These are phyloP conservation scores for Smithornis capensis DNA, from an alignment of 2,113 vertebrate species.

Conservation along the genomic window DNA sequence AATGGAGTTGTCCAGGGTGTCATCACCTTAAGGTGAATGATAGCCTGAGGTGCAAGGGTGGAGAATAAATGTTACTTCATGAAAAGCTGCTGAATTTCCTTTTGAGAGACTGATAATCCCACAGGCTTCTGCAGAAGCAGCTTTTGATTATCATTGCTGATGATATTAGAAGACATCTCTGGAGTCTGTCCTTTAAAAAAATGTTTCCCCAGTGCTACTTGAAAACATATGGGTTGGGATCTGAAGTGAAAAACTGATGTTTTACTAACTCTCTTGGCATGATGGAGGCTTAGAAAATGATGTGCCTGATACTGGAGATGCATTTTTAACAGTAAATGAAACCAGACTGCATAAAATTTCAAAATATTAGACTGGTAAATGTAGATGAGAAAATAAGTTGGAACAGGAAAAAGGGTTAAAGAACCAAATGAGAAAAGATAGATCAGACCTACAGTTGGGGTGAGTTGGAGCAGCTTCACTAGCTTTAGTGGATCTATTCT, in stretches of 20 bases:
- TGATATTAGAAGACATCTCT: constrained; percentile 63
- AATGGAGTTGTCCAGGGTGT: not conserved
- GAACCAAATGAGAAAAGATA: not conserved
- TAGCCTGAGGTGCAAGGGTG: constrained; percentile 3
- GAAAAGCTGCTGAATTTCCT: constrained; percentile 48
- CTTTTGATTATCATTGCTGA: constrained; percentile 66
- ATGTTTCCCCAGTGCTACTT: constrained; percentile 56
- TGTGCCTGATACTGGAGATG: not conserved
- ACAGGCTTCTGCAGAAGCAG: constrained; percentile 40
- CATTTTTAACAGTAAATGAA: constrained; percentile 56
- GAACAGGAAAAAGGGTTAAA: not conserved
- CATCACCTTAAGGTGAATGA: not conserved
- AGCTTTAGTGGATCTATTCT: not conserved
- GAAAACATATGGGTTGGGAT: constrained; percentile 67
- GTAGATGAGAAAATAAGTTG: not conserved
- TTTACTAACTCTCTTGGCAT: constrained; percentile 50
- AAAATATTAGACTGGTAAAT: constrained; percentile 15
- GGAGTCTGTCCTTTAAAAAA: constrained; percentile 65
- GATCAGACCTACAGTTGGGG: not conserved
- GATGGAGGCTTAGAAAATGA: constrained; percentile 39
- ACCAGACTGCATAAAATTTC: constrained; percentile 24
- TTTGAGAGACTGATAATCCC: constrained; percentile 53
- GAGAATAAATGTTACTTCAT: constrained; percentile 32
- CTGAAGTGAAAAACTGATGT: constrained; percentile 59
- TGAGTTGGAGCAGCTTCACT: not conserved